Evolutionary conservation across 2,888 invertebrate genomes (phyloP), one percentile per base, ranked within the genome.

Genomic region (Trichopoda pennipes): DNA sequence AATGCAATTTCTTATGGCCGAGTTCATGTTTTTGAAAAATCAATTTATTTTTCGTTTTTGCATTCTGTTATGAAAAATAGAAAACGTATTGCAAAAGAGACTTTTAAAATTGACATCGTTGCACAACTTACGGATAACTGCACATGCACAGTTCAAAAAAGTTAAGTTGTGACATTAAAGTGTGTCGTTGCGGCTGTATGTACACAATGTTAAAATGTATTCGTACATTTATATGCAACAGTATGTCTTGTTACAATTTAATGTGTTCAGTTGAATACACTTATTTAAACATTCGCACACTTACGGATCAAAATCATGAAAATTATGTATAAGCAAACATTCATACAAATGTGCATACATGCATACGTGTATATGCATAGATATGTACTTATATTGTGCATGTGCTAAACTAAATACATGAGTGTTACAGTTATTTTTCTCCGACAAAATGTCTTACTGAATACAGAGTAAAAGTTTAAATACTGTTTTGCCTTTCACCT

Each of bases 81-180:
- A 38, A 38, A 42, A 42, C 42, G 1, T 42, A 42, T 42, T 42
- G 1, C 42, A 4, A 44, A 44, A 4, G 2, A 8, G 14, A 47
- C 32, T 69, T 56, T 47, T 58, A 4, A 35, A 69, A 56, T 12
- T 21, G 21, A 2, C 19, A 14, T 58, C 17, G 44, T 32, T 56
- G 49, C 9, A 47, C 21, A n/a, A 58, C 21, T 32, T 61, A 70
- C 56, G 38, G 14, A 16, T 55, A 23, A 21, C 21, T 44, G 10
- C 55, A 63, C 19, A 58, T 49, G 6, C 47, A 28, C 38, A 42
- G n/a, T 21, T 47, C 35, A 60, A 55, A 56, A 66, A 51, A 12
- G 6, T 79, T 66, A 61, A 75, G 58, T 64, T 17, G 70, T 44
- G 66, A 60, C 60, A 75, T 68, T 81, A 68, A 77, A 58, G 42